Base-by-base conservation (phyloP, 1,140 invertebrate species). In the Cydia fagiglandana region DNA sequence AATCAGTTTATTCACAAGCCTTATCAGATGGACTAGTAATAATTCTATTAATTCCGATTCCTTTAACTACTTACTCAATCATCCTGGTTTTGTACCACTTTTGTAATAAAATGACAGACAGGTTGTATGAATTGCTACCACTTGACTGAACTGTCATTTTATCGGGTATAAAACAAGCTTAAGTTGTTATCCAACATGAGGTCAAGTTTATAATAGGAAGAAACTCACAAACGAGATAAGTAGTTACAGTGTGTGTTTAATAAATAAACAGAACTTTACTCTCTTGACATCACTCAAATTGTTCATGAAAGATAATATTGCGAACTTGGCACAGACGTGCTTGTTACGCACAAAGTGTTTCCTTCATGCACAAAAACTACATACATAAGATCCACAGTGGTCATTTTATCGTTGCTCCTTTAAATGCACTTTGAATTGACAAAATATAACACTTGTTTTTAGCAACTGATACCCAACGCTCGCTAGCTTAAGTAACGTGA, bases 331-430 rank as follows among this genome's bases (percentile, higher is more conserved):
- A 68, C 28, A 34, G 4, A 56, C 53, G 20, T 17, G n/a, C 15
- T 56, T 56, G 53, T 56, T 56, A 9, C 53, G n/a, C n/a, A 17
- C n/a, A 56, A 56, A 53, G n/a, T 53, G 50, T n/a, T 53, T 53
- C n/a, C 50, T 53, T 53, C 12, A 53, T n/a, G 5, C 13, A 53
- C 13, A 53, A 53, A 53, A n/a, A 53, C n/a, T 17, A 53, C 50
- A 53, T 53, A 53, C 50, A 17, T 4, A n/a, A 53, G 50, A 53
- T 53, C 15, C 15, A n/a, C 15, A 12, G 47, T 53, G 50, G n/a
- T 17, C 50, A 53, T 47, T 1, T 47, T 47, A 47, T 53, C 50
- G 17, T 53, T 4, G 3, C n/a, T 53, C n/a, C n/a, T 17, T 53
- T n/a, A 53, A 15, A n/a, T 15, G 4, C 15, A 53, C 50, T 53